Percentiles rank a stretch among this genome's conserved stretches.
Conservation (phyloP, 2,113 vertebrate species). For the Trogon surrucura region DNA sequence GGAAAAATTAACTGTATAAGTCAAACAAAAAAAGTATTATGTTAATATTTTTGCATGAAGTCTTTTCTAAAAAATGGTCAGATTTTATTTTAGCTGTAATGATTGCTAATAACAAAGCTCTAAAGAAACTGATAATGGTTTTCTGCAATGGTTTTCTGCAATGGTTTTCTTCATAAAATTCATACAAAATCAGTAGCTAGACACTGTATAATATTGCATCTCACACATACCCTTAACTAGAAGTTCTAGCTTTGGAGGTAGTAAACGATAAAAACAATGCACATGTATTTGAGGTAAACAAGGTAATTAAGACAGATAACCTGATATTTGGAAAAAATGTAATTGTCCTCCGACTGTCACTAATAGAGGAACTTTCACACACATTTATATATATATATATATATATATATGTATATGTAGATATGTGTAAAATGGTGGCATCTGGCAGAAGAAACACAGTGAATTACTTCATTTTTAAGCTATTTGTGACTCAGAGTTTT, state of each 20-base stretch:
- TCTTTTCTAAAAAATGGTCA: not conserved
- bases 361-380: not conserved
- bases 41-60: not conserved
- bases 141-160: not conserved
- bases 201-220: accelerated
- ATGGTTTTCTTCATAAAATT: not conserved
- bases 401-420: not conserved
- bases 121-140: not conserved
- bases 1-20: not conserved
- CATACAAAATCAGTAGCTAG: not conserved
- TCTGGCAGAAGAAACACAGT: not conserved
- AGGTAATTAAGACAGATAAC: not conserved
- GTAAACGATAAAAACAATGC: not conserved
- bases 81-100: slow-evolving; percentile 4
- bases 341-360: not conserved
- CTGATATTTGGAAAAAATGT: not conserved
- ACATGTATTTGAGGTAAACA: not conserved
- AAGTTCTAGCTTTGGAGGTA: not conserved
- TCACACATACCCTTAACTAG: not conserved
- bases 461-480: not conserved
- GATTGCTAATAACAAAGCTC: not conserved
- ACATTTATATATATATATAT: not conserved
- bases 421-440: not conserved
- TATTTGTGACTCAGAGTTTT: not conserved
- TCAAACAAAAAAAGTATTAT: not conserved